Evolutionary conservation across 2,888 invertebrate species (phyloP).

Genomic region (Gryllus longicercus): DNA sequence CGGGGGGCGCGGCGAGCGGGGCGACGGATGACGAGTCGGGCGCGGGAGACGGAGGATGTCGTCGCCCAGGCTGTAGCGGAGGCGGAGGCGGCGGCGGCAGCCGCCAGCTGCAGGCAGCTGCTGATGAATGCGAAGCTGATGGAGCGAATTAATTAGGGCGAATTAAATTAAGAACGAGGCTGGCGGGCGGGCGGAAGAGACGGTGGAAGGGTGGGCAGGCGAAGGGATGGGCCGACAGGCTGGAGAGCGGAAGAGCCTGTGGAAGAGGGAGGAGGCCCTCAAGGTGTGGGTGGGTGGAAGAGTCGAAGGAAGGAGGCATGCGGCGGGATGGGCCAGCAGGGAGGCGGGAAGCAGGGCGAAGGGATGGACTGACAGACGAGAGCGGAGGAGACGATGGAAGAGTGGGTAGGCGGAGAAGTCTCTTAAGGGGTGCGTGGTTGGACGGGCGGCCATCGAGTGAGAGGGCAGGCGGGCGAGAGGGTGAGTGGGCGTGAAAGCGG

Average conservation of each 20-base stretch:
- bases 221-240: not conserved
- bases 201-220: not conserved
- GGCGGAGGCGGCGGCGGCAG: not conserved
- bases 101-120: constrained; percentile 6
- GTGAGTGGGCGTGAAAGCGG: rapidly evolving
- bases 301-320: not conserved
- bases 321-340: not conserved
- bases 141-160: not conserved
- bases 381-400: not conserved
- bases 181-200: not conserved
- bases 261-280: too few relatives aligned
- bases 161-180: not conserved
- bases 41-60: too few relatives aligned
- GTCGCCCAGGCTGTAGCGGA: not conserved
- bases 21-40: too few relatives aligned
- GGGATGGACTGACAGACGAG: not conserved
- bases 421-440: not conserved
- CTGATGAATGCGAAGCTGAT: constrained; percentile 10
- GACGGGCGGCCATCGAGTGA: not conserved
- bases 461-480: too few relatives aligned
- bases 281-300: too few relatives aligned
- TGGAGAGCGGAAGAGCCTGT: not conserved
- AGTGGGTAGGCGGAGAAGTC: not conserved
- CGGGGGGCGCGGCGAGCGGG: too few relatives aligned
- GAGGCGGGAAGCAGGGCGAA: not conserved